phyloP scores from a whole-genome alignment of 1,140 invertebrate genomes.

The Scaptodrosophila lebanonensis region DNA sequence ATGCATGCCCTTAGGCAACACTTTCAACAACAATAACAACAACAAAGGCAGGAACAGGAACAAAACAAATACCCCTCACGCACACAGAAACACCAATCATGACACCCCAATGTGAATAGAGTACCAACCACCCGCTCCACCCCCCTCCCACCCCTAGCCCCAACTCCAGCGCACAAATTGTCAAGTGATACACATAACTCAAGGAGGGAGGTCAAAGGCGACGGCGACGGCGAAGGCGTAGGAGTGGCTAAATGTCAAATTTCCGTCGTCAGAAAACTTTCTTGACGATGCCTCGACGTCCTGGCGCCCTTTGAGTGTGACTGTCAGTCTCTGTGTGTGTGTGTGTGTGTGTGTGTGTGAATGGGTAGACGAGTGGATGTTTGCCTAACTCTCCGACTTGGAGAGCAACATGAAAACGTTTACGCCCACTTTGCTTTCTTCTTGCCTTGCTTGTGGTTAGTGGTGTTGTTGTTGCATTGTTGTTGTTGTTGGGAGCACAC shows the following conservation, averaged over 20 bases:
- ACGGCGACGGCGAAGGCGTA: slow-evolving; percentile 25
- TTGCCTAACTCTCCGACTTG: slow-evolving; percentile 9
- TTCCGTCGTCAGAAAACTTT: slow-evolving; percentile 15
- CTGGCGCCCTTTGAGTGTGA: background rate
- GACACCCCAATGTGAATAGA: no score
- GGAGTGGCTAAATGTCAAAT: slow-evolving; percentile 65
- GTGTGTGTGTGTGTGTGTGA: background rate
- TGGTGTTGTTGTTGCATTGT: slow-evolving; percentile 35
- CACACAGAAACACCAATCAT: slow-evolving; percentile 24
- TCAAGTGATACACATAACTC: slow-evolving; percentile 38
- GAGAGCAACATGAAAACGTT: slow-evolving; percentile 47
- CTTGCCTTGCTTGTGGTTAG: no score
- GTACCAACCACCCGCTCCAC: background rate
- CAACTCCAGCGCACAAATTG: slow-evolving; percentile 5
- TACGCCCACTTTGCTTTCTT: slow-evolving; percentile 61
- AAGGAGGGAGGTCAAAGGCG: no score
- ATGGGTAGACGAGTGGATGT: background rate
- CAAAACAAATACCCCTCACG: slow-evolving; percentile 9
- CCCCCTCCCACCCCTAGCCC: slow-evolving; percentile 2
- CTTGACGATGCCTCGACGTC: slow-evolving; percentile 20
- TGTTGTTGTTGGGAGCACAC: slow-evolving; percentile 7
- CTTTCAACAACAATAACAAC: slow-evolving; percentile 6
- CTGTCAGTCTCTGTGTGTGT: background rate
- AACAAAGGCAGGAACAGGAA: background rate
- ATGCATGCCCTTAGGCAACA: no score